A percentile compares a stretch with the other conserved stretches of the same genome.
These are phyloP conservation scores for Drosophila nigricruria DNA, from an alignment of 2,888 invertebrate species.

Conservation along the genomic window DNA sequence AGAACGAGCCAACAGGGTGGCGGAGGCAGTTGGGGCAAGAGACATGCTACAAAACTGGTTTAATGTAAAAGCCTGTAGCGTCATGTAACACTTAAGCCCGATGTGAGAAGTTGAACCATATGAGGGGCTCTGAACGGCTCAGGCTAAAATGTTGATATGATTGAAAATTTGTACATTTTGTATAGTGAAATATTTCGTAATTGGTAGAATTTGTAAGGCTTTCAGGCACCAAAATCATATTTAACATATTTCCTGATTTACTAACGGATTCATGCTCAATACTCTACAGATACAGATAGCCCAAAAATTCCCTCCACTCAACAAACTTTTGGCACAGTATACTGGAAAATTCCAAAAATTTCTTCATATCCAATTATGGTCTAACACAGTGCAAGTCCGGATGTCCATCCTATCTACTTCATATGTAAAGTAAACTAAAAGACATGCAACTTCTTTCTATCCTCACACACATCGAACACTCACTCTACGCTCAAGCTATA, in stretches of 20 bases:
- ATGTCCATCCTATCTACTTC: too few species aligned
- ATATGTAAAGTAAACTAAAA: too few species aligned
- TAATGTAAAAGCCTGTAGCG: constrained; percentile 26
- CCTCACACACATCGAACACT: too few species aligned
- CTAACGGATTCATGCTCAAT: neutral
- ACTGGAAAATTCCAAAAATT: too few species aligned
- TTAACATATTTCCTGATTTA: neutral
- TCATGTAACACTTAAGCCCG: constrained; percentile 22
- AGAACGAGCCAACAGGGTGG: neutral
- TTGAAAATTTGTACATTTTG: neutral
- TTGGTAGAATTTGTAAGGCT: neutral
- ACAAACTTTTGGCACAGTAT: too few species aligned
- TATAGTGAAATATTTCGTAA: neutral
- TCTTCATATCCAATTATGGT: too few species aligned
- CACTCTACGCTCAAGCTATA: neutral
- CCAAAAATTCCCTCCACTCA: too few species aligned
- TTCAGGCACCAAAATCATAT: neutral
- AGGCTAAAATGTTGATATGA: neutral
- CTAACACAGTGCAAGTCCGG: too few species aligned
- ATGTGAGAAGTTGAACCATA: constrained; percentile 5
- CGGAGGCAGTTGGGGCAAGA: neutral
- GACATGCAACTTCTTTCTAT: too few species aligned
- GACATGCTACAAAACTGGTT: constrained; percentile 29
- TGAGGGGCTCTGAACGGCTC: neutral
- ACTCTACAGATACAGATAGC: too few species aligned